Evolutionary conservation across 2,888 invertebrate genomes (phyloP), one percentile per base, ranked within the genome.

Genomic region (Aphodius sticticus): DNA sequence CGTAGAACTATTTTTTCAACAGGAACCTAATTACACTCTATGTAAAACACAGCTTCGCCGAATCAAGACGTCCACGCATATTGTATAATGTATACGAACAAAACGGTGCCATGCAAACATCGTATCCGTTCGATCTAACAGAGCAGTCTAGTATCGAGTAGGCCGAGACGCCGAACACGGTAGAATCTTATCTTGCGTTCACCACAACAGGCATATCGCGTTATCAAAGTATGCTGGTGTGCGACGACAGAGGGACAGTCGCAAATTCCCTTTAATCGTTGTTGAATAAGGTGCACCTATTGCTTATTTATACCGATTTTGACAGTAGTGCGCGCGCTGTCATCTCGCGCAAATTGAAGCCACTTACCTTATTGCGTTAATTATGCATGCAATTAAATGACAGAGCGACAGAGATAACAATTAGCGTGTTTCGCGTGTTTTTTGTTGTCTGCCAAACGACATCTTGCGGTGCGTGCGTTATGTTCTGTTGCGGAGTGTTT

Each of bases 361-460:
- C 53, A 53, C 1, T 53, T 53, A 53, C 53, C 53, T 12, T 53
- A 53, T 53, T 53, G 53, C 53, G 53, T 53, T 53, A 53, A 53
- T 53, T 53, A 53, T 53, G 53, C 53, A 53, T 53, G 53, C 53
- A 53, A 53, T 53, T 53, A 53, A 53, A 53, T 53, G 53, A 53
- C 53, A 53, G 53, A 53, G 53, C 53, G 53, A 53, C 53, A 53
- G 53, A 53, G 53, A 53, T 53, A 53, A 53, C 53, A 53, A 53
- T 53, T 53, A 53, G 53, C 12, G 53, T 53, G 53, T 53, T 53
- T 53, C 12, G 53, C 53, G 53, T 53, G 53, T 53, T 53, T 53
- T 53, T 53, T 53, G 7, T 53, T 53, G 7, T 12, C 53, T 53
- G 53, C 53, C 53, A 53, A 53, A 53, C 53, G 53, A 53, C 53